Conservation (phyloP, 2,797 vertebrate species). For the Graptemys geographica region DNA sequence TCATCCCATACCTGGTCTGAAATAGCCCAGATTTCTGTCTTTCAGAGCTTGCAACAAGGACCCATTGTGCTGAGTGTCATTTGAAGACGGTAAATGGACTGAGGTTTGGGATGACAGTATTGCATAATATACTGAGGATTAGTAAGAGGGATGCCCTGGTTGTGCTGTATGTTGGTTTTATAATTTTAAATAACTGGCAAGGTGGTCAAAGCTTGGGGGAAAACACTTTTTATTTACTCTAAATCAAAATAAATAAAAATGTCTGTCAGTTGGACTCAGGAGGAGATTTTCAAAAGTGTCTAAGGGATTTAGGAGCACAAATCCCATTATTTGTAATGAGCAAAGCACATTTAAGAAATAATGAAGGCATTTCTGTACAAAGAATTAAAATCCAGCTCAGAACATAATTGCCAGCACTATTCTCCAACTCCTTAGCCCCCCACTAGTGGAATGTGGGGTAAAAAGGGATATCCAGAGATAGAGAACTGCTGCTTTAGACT, state of each 20-base stretch:
- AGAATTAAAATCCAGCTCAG: slow-evolving; percentile 19
- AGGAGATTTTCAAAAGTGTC: rapidly evolving
- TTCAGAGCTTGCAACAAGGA: not conserved
- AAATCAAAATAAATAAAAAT: not conserved
- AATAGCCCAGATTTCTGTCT: not conserved
- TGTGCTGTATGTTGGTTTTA: not conserved
- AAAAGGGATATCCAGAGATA: not conserved
- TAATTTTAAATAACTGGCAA: not conserved
- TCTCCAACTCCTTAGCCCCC: not conserved
- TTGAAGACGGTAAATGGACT: not conserved
- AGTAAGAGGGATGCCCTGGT: rapidly evolving
- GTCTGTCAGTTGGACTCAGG: not conserved
- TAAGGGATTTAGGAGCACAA: not conserved
- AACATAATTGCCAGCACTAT: not conserved
- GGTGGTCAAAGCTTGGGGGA: not conserved
- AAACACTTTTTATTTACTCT: not conserved
- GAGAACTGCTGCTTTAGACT: not conserved
- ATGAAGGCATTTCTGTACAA: slow-evolving; percentile 33
- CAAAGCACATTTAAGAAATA: slow-evolving; percentile 41
- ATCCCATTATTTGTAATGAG: slow-evolving; percentile 20
- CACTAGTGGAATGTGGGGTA: not conserved
- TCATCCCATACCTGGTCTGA: not conserved
- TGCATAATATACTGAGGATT: rapidly evolving
- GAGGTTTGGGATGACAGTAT: not conserved
- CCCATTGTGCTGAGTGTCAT: not conserved